Evolutionary conservation across 1,140 invertebrate species (phyloP).

Genomic region (Branchinecta lindahli): DNA sequence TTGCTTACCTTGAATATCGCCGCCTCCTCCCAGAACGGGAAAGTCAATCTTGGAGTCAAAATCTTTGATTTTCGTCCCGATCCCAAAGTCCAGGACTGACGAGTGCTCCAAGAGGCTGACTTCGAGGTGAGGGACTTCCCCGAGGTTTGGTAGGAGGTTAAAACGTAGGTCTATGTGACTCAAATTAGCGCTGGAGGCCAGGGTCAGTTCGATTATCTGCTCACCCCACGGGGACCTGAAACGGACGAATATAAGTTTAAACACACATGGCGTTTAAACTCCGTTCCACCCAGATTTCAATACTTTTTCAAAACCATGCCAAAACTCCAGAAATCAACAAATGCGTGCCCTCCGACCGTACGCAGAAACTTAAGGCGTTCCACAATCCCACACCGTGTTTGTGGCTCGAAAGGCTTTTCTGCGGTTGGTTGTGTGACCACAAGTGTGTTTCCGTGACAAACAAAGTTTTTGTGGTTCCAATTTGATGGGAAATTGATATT

Average conservation of each 20-base stretch:
- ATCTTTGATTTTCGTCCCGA: no score
- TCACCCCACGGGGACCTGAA: conserved; percentile 67
- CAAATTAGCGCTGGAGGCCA: conserved; percentile 51
- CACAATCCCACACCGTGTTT: background rate
- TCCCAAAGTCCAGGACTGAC: background rate
- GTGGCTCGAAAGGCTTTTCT: background rate
- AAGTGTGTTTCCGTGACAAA: no score
- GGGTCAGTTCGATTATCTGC: conserved; percentile 71
- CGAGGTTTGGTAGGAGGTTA: conserved; percentile 53
- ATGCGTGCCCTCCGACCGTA: conserved; percentile 1
- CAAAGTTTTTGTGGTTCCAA: no score
- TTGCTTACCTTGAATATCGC: background rate
- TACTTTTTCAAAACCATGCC: background rate
- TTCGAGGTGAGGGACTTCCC: conserved; percentile 43
- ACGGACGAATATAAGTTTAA: conserved; percentile 20
- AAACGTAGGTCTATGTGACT: conserved; percentile 79
- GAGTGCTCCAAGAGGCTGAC: conserved; percentile 62
- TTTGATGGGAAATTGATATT: no score
- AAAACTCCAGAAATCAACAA: background rate
- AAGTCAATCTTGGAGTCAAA: conserved; percentile 16
- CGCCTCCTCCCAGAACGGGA: background rate
- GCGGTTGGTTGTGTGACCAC: background rate
- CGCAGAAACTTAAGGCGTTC: conserved; percentile 12
- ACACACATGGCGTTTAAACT: no score
- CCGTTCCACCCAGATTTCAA: no score